phyloP scores from a whole-genome alignment of 2,113 vertebrate genomes.

The Panurus biarmicus region DNA sequence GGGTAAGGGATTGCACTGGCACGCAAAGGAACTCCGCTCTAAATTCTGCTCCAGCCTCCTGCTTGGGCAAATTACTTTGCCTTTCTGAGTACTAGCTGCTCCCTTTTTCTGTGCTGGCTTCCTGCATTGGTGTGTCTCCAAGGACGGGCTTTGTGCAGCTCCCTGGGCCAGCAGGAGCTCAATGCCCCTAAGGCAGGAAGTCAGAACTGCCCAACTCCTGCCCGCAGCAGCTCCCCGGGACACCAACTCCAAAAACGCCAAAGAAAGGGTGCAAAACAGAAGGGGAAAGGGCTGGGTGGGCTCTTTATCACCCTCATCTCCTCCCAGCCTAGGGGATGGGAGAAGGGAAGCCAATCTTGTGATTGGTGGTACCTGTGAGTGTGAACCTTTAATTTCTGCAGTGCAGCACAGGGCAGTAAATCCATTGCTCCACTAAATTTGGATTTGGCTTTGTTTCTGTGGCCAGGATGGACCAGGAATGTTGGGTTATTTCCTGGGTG shows the following conservation, averaged over 20 bases:
- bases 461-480: not conserved
- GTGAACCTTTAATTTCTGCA: not conserved
- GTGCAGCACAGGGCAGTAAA: not conserved
- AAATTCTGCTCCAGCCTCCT: not conserved
- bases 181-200: not conserved
- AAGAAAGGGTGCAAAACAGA: not conserved
- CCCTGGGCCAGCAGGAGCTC: not conserved
- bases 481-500: not conserved
- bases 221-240: not conserved
- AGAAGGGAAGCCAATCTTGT: not conserved
- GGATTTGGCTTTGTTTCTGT: not conserved
- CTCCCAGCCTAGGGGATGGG: not conserved
- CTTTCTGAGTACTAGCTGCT: not conserved
- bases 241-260: not conserved
- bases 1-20: not conserved
- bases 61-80: not conserved
- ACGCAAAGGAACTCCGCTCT: not conserved
- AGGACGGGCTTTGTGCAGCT: not conserved
- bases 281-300: not conserved
- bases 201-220: constrained; percentile 5
- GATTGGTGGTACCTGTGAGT: no score
- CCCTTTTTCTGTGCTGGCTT: constrained; percentile 17
- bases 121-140: constrained; percentile 9
- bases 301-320: not conserved
- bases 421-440: no score